phyloP scores from a whole-genome alignment of 2,888 invertebrate species.

The Dryobota labecula region DNA sequence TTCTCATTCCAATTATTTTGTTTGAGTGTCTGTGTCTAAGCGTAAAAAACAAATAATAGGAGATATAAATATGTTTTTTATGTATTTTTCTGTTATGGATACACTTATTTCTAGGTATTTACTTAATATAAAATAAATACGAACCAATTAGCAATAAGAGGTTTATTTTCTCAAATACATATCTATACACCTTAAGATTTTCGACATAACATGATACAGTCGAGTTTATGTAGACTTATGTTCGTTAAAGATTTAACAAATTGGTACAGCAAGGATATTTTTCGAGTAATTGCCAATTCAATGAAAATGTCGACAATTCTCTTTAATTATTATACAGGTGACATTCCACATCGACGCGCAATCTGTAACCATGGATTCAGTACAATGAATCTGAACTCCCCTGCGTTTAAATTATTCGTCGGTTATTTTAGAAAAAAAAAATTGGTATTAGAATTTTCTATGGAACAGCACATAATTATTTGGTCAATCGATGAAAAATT shows the following conservation, averaged over 20 bases:
- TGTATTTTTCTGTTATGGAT: background rate
- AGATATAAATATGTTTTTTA: background rate
- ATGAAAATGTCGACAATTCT: background rate
- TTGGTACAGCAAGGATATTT: conserved; percentile 26
- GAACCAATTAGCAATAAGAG: conserved; percentile 4
- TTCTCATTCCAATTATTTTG: conserved; percentile 10
- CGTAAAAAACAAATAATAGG: no score
- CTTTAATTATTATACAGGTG: background rate
- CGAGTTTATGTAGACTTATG: background rate
- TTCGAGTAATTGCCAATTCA: background rate
- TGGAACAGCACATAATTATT: no score
- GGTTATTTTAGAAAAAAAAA: no score
- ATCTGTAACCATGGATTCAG: no score
- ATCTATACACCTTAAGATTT: conserved; percentile 24
- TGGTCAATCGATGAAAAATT: no score
- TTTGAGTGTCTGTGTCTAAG: background rate
- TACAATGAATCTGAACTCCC: no score
- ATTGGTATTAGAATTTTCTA: no score
- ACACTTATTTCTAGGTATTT: background rate
- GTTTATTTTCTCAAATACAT: conserved; percentile 45
- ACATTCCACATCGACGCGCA: no score
- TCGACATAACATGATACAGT: conserved; percentile 11
- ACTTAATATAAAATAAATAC: conserved; percentile 2
- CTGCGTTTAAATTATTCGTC: no score
- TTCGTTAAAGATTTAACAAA: conserved; percentile 21